Evolutionary conservation across 1,140 invertebrate species (phyloP).

Genomic region (Habropoda laboriosa): DNA sequence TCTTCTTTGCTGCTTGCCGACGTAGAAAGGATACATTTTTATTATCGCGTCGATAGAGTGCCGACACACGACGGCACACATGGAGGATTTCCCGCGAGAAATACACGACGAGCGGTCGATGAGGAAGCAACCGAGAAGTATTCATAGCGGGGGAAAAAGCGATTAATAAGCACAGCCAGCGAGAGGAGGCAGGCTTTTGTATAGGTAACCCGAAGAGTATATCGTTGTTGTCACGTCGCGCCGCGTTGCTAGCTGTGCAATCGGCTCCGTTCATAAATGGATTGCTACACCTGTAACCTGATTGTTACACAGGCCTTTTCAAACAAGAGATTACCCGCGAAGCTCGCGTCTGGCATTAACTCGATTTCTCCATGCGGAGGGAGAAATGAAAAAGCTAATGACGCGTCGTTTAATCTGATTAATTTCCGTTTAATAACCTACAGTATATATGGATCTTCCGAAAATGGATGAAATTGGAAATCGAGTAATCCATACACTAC

Average conservation of each 20-base stretch:
- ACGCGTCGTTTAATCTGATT: too few species aligned
- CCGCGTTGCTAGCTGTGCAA: not conserved
- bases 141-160: not conserved
- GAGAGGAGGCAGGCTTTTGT: too few species aligned
- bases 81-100: conserved; percentile 18
- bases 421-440: too few species aligned
- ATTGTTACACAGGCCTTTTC: conserved; percentile 6
- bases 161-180: too few species aligned
- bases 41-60: not conserved
- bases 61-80: not conserved
- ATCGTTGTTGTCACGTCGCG: conserved; percentile 19
- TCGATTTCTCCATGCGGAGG: not conserved
- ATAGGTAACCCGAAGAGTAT: not conserved
- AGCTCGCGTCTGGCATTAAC: too few species aligned
- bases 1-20: not conserved
- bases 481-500: too few species aligned
- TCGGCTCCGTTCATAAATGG: conserved; percentile 23
- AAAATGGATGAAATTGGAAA: too few species aligned
- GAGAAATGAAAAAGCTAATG: too few species aligned
- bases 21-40: too few species aligned
- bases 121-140: not conserved
- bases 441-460: too few species aligned
- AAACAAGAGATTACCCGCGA: too few species aligned
- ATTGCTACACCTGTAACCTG: conserved; percentile 12
- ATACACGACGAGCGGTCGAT: not conserved